These are phyloP conservation scores for Bothrops jararaca DNA, from an alignment of 2,113 vertebrate genomes.

Conservation along the genomic window DNA sequence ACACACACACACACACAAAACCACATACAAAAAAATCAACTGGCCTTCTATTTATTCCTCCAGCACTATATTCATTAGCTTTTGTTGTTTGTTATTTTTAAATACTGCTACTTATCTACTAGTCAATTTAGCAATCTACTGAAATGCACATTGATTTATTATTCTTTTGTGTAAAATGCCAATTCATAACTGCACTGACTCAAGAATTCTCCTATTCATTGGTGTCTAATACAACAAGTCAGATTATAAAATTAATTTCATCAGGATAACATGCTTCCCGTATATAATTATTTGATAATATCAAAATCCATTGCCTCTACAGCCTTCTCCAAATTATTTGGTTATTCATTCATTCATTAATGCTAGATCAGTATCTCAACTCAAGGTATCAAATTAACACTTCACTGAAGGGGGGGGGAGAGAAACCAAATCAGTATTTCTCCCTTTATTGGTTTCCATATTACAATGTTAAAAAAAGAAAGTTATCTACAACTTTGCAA, in stretches of 20 bases:
- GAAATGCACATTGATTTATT: neutral
- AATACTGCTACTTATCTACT: neutral
- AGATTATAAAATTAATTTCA: conserved; percentile 14
- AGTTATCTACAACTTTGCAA: neutral
- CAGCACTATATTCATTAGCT: neutral
- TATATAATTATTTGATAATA: conserved; percentile 21
- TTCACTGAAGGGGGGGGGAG: neutral
- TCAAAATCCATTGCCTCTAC: neutral
- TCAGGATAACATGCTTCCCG: conserved; percentile 2
- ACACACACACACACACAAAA: neutral
- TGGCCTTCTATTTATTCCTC: neutral
- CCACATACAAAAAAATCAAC: neutral
- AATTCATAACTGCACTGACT: neutral
- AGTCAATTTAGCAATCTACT: neutral
- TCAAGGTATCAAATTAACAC: conserved; percentile 3
- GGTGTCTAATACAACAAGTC: neutral
- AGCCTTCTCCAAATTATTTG: neutral
- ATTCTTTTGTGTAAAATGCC: conserved; percentile 4
- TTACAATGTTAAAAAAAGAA: neutral
- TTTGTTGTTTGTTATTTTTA: neutral
- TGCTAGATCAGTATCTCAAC: conserved; percentile 4
- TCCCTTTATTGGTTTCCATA: neutral
- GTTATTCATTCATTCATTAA: conserved; percentile 10
- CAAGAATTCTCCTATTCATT: conserved; percentile 1
- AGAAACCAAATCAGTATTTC: neutral